Percentiles rank a stretch among this genome's conserved stretches.
Conservation (phyloP, 2,888 invertebrate genomes). For the Atrina japonica region DNA sequence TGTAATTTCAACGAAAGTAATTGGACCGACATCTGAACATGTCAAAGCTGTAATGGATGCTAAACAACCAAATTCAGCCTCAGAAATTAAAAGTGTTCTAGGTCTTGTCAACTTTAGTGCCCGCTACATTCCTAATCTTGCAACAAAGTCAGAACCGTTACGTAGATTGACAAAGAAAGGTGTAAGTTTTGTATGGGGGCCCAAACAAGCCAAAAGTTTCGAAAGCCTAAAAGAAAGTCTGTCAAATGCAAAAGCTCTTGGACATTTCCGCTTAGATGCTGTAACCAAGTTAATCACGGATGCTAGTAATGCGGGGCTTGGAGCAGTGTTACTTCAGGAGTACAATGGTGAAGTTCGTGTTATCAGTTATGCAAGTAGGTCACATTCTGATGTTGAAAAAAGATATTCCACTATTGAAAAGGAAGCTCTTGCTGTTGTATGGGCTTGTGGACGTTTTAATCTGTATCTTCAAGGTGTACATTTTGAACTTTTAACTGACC, state of each 20-base stretch:
- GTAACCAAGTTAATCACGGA: conserved; percentile 40
- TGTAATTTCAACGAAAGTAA: conserved; percentile 28
- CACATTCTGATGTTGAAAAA: conserved; percentile 35
- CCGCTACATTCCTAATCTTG: conserved; percentile 40
- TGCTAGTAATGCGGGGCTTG: conserved; percentile 47
- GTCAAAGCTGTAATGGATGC: conserved; percentile 29
- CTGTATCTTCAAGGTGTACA: conserved; percentile 40
- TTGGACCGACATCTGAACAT: conserved; percentile 30
- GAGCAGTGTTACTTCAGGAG: conserved; percentile 45
- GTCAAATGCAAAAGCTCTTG: conserved; percentile 25
- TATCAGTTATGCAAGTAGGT: conserved; percentile 45
- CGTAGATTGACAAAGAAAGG: conserved; percentile 12
- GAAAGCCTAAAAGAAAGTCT: conserved; percentile 33
- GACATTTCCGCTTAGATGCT: conserved; percentile 9
- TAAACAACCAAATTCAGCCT: conserved; percentile 23
- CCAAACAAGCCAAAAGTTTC: conserved; percentile 30
- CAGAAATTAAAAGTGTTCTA: conserved; percentile 34
- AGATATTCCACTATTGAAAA: conserved; percentile 48
- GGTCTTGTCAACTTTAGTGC: conserved; percentile 31
- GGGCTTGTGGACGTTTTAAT: conserved; percentile 45
- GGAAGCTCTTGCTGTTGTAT: conserved; percentile 44
- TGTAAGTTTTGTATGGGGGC: conserved; percentile 38
- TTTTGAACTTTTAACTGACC: conserved; percentile 48
- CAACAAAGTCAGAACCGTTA: conserved; percentile 37
- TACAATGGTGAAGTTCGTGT: conserved; percentile 25